Evolutionary conservation across 2,888 invertebrate species (phyloP).

Genomic region (Callimorpha dominula): DNA sequence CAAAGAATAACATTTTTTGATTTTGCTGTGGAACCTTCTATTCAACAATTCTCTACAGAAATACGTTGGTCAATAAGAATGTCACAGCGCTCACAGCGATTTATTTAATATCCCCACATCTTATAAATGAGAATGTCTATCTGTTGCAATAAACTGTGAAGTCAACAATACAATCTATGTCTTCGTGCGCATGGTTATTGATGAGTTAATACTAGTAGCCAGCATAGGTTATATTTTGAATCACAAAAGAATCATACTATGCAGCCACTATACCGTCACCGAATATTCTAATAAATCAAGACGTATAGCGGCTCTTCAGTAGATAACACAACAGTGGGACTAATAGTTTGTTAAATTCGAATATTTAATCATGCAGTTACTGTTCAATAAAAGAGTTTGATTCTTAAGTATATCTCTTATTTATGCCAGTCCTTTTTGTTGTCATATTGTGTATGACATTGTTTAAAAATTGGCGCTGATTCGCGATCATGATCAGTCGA

Average conservation of each 20-base stretch:
- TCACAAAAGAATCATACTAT: not conserved
- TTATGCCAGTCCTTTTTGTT: too few species aligned
- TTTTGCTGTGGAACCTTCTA: not conserved
- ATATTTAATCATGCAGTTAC: too few species aligned
- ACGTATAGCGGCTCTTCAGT: not conserved
- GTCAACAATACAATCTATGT: conserved; percentile 12
- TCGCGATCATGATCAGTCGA: too few species aligned
- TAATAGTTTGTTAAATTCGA: too few species aligned
- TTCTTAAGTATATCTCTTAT: too few species aligned
- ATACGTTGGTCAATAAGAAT: conserved; percentile 31
- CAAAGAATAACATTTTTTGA: not conserved
- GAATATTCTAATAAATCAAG: not conserved
- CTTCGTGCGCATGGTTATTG: conserved; percentile 10
- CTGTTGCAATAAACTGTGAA: conserved; percentile 18
- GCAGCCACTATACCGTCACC: not conserved
- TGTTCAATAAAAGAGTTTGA: too few species aligned
- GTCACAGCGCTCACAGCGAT: conserved; percentile 18
- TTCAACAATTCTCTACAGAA: conserved; percentile 2
- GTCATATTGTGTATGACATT: too few species aligned
- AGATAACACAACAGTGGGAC: too few species aligned
- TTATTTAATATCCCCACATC: conserved; percentile 30
- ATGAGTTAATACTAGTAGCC: conserved; percentile 8
- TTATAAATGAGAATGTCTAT: conserved; percentile 25
- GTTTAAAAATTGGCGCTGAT: too few species aligned
- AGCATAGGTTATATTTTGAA: not conserved